Conservation (phyloP, 2,888 invertebrate genomes). For the Mellilla xanthometata region DNA sequence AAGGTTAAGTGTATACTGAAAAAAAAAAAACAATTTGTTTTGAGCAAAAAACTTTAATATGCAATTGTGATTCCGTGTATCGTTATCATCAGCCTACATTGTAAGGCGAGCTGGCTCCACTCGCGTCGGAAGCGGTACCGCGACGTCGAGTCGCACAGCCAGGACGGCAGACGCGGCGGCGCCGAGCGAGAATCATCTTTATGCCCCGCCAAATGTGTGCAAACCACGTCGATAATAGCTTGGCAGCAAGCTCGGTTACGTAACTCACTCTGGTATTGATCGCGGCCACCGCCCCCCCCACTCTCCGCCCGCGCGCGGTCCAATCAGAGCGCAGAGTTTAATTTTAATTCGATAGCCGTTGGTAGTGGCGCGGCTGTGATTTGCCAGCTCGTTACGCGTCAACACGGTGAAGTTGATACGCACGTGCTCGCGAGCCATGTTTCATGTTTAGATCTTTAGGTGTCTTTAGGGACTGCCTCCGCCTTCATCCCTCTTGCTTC, state of each 20-base stretch:
- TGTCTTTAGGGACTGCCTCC: slow-evolving; percentile 2
- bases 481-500: no score
- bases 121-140: slow-evolving; percentile 32
- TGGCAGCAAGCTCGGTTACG: slow-evolving; percentile 49
- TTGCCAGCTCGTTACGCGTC: slow-evolving; percentile 58
- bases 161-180: slow-evolving; percentile 15
- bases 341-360: slow-evolving; percentile 75
- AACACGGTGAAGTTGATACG: slow-evolving; percentile 44
- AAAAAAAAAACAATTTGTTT: no score
- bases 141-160: slow-evolving; percentile 32
- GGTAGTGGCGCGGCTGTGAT: slow-evolving; percentile 54
- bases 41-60: no score
- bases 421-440: slow-evolving; percentile 10
- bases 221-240: slow-evolving; percentile 34
- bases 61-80: no score
- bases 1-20: no score
- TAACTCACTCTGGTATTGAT: slow-evolving; percentile 71
- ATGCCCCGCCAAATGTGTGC: slow-evolving; percentile 12
- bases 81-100: slow-evolving; percentile 38
- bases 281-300: slow-evolving; percentile 41
- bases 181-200: slow-evolving; percentile 30
- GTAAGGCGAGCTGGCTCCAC: slow-evolving; percentile 37
- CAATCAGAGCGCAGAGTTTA: slow-evolving; percentile 65
- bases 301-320: slow-evolving; percentile 43
- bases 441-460: slow-evolving; percentile 1